A percentile compares a stretch with the other conserved stretches of the same genome.
phyloP scores from a whole-genome alignment of 2,113 vertebrate genomes.

The Dromiciops gliroides region DNA sequence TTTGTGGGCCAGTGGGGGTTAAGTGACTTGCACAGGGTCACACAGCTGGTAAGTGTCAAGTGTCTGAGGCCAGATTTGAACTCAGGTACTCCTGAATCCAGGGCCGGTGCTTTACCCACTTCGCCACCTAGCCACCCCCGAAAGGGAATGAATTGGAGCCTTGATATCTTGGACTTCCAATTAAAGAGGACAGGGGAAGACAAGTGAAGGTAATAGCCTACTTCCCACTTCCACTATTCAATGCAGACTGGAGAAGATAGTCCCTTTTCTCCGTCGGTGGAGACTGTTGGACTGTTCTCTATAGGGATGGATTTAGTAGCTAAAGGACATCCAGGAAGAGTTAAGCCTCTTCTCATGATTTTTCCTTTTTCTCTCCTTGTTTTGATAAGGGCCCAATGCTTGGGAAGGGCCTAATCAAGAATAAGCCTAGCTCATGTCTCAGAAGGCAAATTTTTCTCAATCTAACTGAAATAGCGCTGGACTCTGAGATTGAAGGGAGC shows the following conservation, averaged over 20 bases:
- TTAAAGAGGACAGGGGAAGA: background rate
- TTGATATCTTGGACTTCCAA: background rate
- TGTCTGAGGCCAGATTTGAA: too few relatives aligned
- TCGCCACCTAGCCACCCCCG: too few relatives aligned
- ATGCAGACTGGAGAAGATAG: background rate
- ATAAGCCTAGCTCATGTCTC: background rate
- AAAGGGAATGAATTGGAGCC: too few relatives aligned
- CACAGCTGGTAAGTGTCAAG: too few relatives aligned
- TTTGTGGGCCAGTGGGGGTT: too few relatives aligned
- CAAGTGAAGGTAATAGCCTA: background rate
- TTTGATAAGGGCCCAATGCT: background rate
- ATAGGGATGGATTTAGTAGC: background rate
- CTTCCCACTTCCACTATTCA: background rate
- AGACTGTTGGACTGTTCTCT: background rate
- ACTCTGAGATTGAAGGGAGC: background rate
- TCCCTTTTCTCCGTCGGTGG: background rate
- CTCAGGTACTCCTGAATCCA: too few relatives aligned
- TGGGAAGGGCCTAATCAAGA: background rate
- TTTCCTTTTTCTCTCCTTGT: background rate
- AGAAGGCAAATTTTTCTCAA: background rate
- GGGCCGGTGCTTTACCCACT: too few relatives aligned
- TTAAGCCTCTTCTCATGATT: background rate
- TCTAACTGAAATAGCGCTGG: background rate
- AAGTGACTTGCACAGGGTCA: too few relatives aligned
- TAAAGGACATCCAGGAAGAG: too few relatives aligned